These are phyloP conservation scores for Xestobium rufovillosum DNA, from an alignment of 2,888 invertebrate species.

Conservation along the genomic window DNA sequence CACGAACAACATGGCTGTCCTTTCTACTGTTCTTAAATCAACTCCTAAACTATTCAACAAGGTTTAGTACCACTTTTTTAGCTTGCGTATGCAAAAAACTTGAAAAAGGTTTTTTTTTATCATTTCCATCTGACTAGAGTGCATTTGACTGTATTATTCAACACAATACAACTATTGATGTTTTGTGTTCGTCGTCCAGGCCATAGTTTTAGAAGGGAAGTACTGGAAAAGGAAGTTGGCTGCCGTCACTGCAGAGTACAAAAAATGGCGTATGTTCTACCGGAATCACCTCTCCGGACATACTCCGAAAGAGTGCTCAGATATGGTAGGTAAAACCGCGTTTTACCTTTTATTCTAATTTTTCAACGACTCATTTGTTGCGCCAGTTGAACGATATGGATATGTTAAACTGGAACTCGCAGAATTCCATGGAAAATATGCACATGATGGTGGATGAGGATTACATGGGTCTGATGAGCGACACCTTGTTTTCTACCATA, in stretches of 20 bases:
- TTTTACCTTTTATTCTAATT: constrained; percentile 8
- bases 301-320: constrained; percentile 64
- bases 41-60: too few species aligned
- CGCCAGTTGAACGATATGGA: constrained; percentile 69
- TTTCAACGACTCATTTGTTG: constrained; percentile 21
- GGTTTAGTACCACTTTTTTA: too few species aligned
- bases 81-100: too few species aligned
- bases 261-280: constrained; percentile 95
- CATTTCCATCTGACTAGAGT: too few species aligned
- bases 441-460: constrained; percentile 79
- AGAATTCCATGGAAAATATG: constrained; percentile 56
- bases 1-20: too few species aligned
- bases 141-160: too few species aligned
- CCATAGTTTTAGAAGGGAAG: constrained; percentile 96
- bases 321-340: constrained; percentile 53
- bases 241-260: constrained; percentile 97
- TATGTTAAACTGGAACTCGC: constrained; percentile 63
- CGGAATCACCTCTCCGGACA: constrained; percentile 72
- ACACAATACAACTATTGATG: too few species aligned
- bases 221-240: constrained; percentile 98
- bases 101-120: too few species aligned
- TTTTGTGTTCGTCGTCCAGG: too few species aligned
- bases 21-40: too few species aligned
- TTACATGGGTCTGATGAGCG: constrained; percentile 81
- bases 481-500: constrained; percentile 84